These are phyloP conservation scores for Heterodera schachtii DNA, from an alignment of 1,140 invertebrate genomes.

Conservation along the genomic window DNA sequence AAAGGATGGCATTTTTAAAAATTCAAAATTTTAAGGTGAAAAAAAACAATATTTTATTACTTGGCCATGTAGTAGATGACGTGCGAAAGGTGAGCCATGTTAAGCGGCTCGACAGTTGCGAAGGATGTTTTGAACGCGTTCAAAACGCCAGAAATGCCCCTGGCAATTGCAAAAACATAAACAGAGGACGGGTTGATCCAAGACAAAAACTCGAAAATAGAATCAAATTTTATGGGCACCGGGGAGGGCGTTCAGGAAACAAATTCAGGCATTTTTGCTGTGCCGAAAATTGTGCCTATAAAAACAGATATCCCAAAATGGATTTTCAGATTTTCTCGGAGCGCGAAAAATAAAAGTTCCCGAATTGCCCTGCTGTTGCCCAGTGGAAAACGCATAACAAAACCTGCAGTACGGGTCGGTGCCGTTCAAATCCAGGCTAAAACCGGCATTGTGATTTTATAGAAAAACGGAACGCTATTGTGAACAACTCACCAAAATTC, in stretches of 20 bases:
- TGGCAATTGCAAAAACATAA: not conserved
- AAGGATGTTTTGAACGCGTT: constrained; percentile 54
- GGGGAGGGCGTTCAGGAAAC: too few species aligned
- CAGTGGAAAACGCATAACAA: constrained; percentile 13
- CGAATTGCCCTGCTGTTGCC: too few species aligned
- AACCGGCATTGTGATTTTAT: constrained; percentile 11
- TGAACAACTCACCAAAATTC: constrained; percentile 55
- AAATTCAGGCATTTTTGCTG: too few species aligned
- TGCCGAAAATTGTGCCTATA: too few species aligned
- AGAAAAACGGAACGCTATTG: too few species aligned
- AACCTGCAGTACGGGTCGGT: constrained; percentile 52
- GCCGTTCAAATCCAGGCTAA: constrained; percentile 37
- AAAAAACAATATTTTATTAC: constrained; percentile 29
- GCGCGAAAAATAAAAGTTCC: too few species aligned
- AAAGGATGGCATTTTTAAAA: too few species aligned
- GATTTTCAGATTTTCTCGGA: too few species aligned
- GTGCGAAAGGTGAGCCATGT: constrained; percentile 60
- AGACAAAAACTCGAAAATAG: too few species aligned
- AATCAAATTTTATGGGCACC: too few species aligned
- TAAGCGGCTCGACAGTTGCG: constrained; percentile 53
- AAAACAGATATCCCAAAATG: too few species aligned
- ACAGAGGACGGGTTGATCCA: not conserved
- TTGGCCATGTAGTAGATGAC: constrained; percentile 61
- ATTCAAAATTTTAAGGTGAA: not conserved
- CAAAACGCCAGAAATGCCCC: constrained; percentile 51